A percentile compares a stretch with the other conserved stretches of the same genome.
These are phyloP conservation scores for Sphaerodactylus townsendi DNA, from an alignment of 2,113 vertebrate genomes.

Conservation along the genomic window DNA sequence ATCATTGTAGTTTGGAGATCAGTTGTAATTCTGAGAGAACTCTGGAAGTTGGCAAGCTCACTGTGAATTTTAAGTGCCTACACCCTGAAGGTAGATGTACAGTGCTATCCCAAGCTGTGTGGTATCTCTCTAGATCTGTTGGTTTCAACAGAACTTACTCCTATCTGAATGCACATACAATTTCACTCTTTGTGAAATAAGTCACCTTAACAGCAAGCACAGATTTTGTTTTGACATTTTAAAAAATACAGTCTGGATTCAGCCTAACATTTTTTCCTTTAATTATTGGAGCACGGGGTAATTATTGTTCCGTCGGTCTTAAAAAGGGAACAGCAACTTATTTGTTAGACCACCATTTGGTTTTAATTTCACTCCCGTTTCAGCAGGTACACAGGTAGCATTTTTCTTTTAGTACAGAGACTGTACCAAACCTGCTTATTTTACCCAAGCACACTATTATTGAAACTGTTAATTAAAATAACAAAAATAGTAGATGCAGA, in stretches of 20 bases:
- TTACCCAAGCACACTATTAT: background rate
- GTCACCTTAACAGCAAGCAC: background rate
- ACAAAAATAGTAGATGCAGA: background rate
- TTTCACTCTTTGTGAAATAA: slow-evolving; percentile 18
- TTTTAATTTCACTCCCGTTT: slow-evolving; percentile 25
- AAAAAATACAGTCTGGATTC: slow-evolving; percentile 9
- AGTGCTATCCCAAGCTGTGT: background rate
- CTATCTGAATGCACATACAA: background rate
- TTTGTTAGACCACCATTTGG: slow-evolving; percentile 27
- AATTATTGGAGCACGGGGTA: slow-evolving; percentile 4
- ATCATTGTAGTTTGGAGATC: no score
- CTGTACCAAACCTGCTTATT: background rate
- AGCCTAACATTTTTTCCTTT: slow-evolving; percentile 33
- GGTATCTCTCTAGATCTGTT: no score
- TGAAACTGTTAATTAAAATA: background rate
- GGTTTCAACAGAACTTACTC: background rate
- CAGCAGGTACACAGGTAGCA: background rate
- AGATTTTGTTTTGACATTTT: slow-evolving; percentile 12
- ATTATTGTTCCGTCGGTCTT: slow-evolving; percentile 20
- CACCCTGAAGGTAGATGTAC: background rate
- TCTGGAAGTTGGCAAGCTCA: background rate
- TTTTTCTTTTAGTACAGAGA: background rate
- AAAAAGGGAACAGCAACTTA: slow-evolving; percentile 6
- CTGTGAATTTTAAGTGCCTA: background rate
- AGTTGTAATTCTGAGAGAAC: background rate